These are phyloP conservation scores for Macroglossus sobrinus DNA, from an alignment of 2,113 vertebrate species.

Conservation along the genomic window DNA sequence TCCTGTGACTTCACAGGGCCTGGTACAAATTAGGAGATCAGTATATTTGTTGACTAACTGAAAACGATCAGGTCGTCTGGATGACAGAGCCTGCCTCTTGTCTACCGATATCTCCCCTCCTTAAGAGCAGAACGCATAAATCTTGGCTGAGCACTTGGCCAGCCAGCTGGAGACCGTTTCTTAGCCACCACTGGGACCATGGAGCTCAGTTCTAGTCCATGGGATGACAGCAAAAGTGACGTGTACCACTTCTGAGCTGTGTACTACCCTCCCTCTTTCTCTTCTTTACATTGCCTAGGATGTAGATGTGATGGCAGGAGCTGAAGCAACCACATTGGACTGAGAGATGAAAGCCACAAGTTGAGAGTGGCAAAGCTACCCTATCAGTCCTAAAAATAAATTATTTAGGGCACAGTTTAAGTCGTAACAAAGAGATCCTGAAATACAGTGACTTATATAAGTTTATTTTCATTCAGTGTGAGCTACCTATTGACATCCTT, in stretches of 20 bases:
- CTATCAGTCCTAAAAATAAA: not conserved
- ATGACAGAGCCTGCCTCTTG: not conserved
- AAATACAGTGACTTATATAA: not conserved
- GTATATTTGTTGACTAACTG: fast-evolving
- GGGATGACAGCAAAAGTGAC: not conserved
- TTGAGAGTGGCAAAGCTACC: not conserved
- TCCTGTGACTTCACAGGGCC: not conserved
- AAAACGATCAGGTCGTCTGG: not conserved
- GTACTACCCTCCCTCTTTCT: not conserved
- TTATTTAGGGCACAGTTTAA: too few species aligned
- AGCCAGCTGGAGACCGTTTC: not conserved
- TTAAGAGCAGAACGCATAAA: not conserved
- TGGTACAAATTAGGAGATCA: not conserved
- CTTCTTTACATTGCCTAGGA: not conserved
- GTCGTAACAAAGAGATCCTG: too few species aligned
- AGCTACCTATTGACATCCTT: not conserved
- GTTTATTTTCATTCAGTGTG: not conserved
- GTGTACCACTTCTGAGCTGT: not conserved
- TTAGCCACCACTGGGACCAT: not conserved
- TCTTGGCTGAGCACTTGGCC: not conserved
- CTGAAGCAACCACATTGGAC: not conserved
- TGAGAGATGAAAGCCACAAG: not conserved
- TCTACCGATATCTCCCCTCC: not conserved
- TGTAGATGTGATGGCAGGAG: not conserved
- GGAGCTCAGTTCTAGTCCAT: not conserved